A percentile compares a stretch with the other conserved stretches of the same genome.
These are phyloP conservation scores for Schmidtea mediterranea DNA, from an alignment of 1,140 invertebrate species.

Conservation along the genomic window DNA sequence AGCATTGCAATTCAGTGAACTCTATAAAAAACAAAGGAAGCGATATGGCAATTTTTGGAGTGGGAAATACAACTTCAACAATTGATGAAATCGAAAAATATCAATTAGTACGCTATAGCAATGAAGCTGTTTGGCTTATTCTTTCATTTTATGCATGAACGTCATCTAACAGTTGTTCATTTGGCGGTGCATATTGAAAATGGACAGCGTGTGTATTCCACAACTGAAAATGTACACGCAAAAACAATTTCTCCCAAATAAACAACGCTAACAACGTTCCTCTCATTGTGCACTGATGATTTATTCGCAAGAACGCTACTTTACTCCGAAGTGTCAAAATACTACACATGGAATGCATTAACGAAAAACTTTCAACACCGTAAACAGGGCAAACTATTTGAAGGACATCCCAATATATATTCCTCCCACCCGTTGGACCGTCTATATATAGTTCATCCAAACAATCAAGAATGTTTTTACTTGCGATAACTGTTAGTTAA, in stretches of 20 bases:
- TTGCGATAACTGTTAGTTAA: slow-evolving; percentile 21
- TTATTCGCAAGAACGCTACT: no score
- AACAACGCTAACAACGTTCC: slow-evolving; percentile 11
- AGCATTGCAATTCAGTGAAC: slow-evolving; percentile 9
- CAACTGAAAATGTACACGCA: slow-evolving; percentile 4
- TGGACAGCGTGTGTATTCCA: slow-evolving; percentile 8
- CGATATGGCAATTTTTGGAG: slow-evolving; percentile 15
- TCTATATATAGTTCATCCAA: slow-evolving; percentile 15
- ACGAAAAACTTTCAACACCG: no score
- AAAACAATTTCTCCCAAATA: slow-evolving; percentile 1
- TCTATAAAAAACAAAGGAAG: slow-evolving; percentile 16
- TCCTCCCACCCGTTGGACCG: slow-evolving; percentile 8
- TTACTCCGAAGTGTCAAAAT: slow-evolving; percentile 19
- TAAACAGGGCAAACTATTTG: slow-evolving; percentile 10
- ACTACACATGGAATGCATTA: slow-evolving; percentile 20
- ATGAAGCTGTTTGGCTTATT: not conserved
- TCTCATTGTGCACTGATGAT: slow-evolving; percentile 16
- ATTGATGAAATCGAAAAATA: slow-evolving; percentile 8
- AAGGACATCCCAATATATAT: slow-evolving; percentile 12
- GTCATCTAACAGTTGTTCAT: slow-evolving; percentile 7
- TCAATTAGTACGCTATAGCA: slow-evolving; percentile 7
- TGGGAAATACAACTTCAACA: slow-evolving; percentile 2
- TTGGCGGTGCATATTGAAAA: slow-evolving; percentile 5
- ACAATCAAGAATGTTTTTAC: no score
- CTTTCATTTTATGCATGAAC: slow-evolving; percentile 3